A percentile compares a stretch with the other conserved stretches of the same genome.
phyloP scores from a whole-genome alignment of 2,113 vertebrate species.

The Clinocottus analis region DNA sequence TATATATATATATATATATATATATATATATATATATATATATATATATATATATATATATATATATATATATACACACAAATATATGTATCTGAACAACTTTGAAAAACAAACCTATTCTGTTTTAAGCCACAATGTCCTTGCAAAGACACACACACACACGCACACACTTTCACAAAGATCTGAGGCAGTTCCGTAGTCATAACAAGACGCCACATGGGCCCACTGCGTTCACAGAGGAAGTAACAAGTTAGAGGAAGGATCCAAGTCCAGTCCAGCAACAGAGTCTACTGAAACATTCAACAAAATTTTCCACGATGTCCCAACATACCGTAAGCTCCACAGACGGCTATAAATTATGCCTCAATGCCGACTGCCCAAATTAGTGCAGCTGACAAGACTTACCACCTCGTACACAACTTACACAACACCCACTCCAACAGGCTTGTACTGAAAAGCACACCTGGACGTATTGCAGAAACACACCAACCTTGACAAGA shows the following conservation, averaged over 20 bases:
- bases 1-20: background rate
- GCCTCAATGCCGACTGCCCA: background rate
- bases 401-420: background rate
- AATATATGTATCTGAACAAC: background rate
- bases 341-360: constrained; percentile 2
- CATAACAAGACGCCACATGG: constrained; percentile 34
- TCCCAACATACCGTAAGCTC: constrained; percentile 21
- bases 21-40: no score
- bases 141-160: background rate
- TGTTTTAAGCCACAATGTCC: background rate
- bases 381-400: constrained; percentile 27
- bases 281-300: constrained; percentile 15
- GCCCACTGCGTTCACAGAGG: constrained; percentile 39
- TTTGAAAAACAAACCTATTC: background rate
- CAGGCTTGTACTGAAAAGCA: background rate
- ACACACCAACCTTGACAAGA: constrained; percentile 66
- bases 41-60: no score
- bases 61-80: background rate
- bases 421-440: background rate
- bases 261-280: constrained; percentile 18
- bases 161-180: constrained; percentile 4
- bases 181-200: constrained; percentile 26
- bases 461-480: constrained; percentile 24
- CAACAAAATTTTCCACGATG: constrained; percentile 18
- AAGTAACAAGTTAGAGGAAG: constrained; percentile 67